phyloP scores from a whole-genome alignment of 2,797 vertebrate species.

The Thaleichthys pacificus region DNA sequence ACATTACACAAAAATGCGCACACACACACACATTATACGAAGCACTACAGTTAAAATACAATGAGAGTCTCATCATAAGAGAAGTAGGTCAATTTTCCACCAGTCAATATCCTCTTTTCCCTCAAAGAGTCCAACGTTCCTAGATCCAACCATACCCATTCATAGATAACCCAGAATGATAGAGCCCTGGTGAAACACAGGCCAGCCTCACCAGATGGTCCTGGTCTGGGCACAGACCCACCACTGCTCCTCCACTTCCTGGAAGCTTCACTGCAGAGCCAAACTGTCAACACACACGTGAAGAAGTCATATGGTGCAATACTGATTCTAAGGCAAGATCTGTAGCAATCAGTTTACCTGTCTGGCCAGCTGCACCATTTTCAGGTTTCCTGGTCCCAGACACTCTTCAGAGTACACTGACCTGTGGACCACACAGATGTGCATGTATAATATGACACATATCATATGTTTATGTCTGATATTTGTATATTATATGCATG shows the following conservation, averaged over 20 bases:
- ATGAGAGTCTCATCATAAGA: no score
- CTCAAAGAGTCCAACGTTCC: no score
- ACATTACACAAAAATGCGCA: no score
- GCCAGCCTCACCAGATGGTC: slow-evolving; percentile 65
- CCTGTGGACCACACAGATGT: slow-evolving; percentile 48
- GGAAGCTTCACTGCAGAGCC: slow-evolving; percentile 82
- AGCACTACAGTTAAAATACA: no score
- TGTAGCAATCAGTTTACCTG: slow-evolving; percentile 60
- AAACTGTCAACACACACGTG: slow-evolving; percentile 62
- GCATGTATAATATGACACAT: background rate
- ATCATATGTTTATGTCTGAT: no score
- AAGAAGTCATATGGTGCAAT: background rate
- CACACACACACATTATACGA: no score
- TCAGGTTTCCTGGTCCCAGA: slow-evolving; percentile 80
- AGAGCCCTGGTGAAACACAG: background rate
- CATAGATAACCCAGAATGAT: no score
- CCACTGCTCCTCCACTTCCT: slow-evolving; percentile 82
- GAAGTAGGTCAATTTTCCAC: no score
- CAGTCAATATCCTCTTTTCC: no score
- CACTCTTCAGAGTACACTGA: slow-evolving; percentile 79
- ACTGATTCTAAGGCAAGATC: slow-evolving; percentile 8
- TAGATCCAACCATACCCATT: no score
- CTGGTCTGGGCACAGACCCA: slow-evolving; percentile 77
- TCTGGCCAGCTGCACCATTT: slow-evolving; percentile 78
- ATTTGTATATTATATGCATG: no score